Base-by-base conservation (phyloP, 2,888 invertebrate genomes). In the Hypsopygia costalis region DNA sequence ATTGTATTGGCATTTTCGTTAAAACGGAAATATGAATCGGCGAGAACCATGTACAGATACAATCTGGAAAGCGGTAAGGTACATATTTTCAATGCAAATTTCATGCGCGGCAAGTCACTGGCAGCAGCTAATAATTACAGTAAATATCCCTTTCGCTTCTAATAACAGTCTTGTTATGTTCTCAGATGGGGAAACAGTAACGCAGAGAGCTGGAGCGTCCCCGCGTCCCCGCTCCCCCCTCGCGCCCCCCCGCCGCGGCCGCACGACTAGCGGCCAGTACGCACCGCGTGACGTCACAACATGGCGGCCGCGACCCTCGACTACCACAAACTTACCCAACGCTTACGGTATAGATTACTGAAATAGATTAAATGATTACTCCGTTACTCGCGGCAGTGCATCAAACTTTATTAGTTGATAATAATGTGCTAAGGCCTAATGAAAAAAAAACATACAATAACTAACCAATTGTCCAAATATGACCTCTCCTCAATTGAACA, bases 131-230 rank as follows among this genome's bases (percentile, higher is more conserved):
- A n/a, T n/a, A n/a, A n/a, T n/a, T n/a, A n/a, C n/a, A n/a, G n/a
- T n/a, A n/a, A n/a, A n/a, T n/a, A n/a, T n/a, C n/a, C n/a, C n/a
- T n/a, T n/a, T n/a, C n/a, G n/a, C 16, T 16, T 16, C 16, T 16
- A 16, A 16, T 16, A n/a, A n/a, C n/a, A n/a, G n/a, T n/a, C n/a
- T n/a, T n/a, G 16, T 16, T 16, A 16, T 16, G 16, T n/a, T 41
- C 36, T 31, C 55, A 85, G 87, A 60, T 88, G 88, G 85, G 81
- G 80, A 34, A 70, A 62, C 38, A 72, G 80, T 36, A 70, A 62
- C 37, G 73, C 71, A 42, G 89, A 89, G 69, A 88, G 87, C 50
- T 87, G 88, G 87, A 89, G 88, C 58, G 79, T 87, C 59, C 89
- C 89, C 40, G 86, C 80, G 44, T 89, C 89, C 8, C 89, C 89